phyloP scores from a whole-genome alignment of 2,797 vertebrate genomes.

The Telmatherina bonti region DNA sequence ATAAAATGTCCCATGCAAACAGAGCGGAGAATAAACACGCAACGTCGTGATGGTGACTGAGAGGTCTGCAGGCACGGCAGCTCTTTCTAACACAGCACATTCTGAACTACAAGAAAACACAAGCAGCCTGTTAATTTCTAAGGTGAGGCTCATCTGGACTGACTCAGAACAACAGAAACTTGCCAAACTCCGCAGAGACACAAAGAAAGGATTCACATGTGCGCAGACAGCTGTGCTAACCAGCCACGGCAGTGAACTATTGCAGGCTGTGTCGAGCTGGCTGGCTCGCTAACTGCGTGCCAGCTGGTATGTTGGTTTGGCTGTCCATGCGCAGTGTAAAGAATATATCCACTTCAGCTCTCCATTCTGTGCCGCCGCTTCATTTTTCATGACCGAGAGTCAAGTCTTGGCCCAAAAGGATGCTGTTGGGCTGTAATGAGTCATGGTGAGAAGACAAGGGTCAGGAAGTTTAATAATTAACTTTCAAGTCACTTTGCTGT shows the following conservation, averaged over 20 bases:
- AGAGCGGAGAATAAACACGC: slow-evolving; percentile 68
- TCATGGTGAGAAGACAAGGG: slow-evolving; percentile 38
- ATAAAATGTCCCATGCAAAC: slow-evolving; percentile 70
- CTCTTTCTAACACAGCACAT: slow-evolving; percentile 13
- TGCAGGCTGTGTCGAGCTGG: slow-evolving; percentile 51
- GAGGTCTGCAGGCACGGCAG: slow-evolving; percentile 39
- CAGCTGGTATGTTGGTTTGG: slow-evolving; percentile 69
- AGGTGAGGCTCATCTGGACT: slow-evolving; percentile 62
- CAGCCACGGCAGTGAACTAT: slow-evolving; percentile 51
- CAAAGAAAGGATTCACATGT: slow-evolving; percentile 72
- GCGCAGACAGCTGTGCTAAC: slow-evolving; percentile 64
- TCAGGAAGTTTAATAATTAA: slow-evolving; percentile 44
- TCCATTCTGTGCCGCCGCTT: slow-evolving; percentile 54
- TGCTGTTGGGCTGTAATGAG: slow-evolving; percentile 58
- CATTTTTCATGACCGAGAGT: slow-evolving; percentile 49
- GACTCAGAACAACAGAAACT: slow-evolving; percentile 46
- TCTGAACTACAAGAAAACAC: slow-evolving; percentile 40
- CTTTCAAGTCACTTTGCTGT: slow-evolving; percentile 35
- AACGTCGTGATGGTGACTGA: slow-evolving; percentile 56
- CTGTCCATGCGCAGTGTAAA: slow-evolving; percentile 38
- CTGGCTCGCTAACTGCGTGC: slow-evolving; percentile 39
- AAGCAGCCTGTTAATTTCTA: slow-evolving; percentile 39
- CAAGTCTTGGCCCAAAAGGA: slow-evolving; percentile 46
- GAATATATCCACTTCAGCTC: slow-evolving; percentile 63
- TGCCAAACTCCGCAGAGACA: slow-evolving; percentile 51